Evolutionary conservation across 2,888 invertebrate species (phyloP), one percentile per base, ranked within the genome.

Genomic region (Luperina testacea): DNA sequence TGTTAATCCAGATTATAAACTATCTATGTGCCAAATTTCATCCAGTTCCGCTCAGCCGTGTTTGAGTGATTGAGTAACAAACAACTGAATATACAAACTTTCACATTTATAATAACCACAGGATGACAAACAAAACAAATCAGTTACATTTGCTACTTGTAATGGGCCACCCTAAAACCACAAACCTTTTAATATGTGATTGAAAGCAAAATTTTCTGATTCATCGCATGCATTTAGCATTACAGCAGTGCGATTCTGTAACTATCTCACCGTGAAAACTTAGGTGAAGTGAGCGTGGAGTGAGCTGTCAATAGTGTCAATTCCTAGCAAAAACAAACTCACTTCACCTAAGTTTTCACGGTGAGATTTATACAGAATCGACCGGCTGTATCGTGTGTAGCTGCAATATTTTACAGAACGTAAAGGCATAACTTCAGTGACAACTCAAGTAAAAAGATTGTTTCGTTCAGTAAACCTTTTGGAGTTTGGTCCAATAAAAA

Each of bases 371-470:
- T n/a, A n/a, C n/a, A n/a, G n/a, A n/a, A n/a, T n/a, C n/a, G n/a
- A n/a, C n/a, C n/a, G n/a, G n/a, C n/a, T n/a, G n/a, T 71, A 27
- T 75, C 77, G 68, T 83, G 86, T 80, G 59, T 48, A 63, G 48
- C 13, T 70, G 80, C 72, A 85, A 75, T 83, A 77, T 85, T 75
- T 86, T 61, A 75, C 27, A 42, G 45, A 48, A 69, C 61, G 3
- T 69, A 63, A 71, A 64, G 15, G 9, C 65, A 77, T 77, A 76
- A 75, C 13, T 77, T 75, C 73, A 77, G 83, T 89, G 82, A 89
- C 82, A 82, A 81, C 81, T 65, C 79, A 76, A 74, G 76, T 82
- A 86, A 82, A 84, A 86, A 82, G 9, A 82, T 78, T 82, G 71
- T 72, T 74, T 74, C 32, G 64, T 74, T 76, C 53, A 76, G 27